phyloP scores from a whole-genome alignment of 2,113 vertebrate species.

The Edolisoma coerulescens region DNA sequence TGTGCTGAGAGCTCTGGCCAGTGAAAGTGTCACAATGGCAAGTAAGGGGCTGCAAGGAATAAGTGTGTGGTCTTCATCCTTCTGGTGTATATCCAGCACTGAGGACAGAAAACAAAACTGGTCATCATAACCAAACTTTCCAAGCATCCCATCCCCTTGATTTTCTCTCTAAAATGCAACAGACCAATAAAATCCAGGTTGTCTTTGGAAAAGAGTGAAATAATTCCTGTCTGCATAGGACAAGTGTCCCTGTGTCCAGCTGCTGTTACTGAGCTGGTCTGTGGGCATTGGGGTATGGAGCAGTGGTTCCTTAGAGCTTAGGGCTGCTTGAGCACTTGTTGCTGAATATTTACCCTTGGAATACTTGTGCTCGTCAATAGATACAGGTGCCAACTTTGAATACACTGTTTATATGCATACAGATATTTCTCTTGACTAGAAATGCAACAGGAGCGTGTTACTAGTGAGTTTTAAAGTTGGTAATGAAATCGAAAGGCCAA shows the following conservation, averaged over 20 bases:
- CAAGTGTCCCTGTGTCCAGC: not conserved
- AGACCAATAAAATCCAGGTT: not conserved
- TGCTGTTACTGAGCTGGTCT: not conserved
- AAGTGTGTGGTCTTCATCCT: not conserved
- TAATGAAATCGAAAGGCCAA: not conserved
- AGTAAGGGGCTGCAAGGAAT: not conserved
- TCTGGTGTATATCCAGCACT: not conserved
- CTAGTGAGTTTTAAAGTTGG: not conserved
- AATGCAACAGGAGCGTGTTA: fast-evolving
- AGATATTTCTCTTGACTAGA: not conserved
- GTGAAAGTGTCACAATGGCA: not conserved
- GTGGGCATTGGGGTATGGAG: not conserved
- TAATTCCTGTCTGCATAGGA: not conserved
- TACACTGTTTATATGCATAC: fast-evolving
- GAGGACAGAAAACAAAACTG: not conserved
- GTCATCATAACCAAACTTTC: not conserved
- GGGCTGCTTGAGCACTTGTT: not conserved
- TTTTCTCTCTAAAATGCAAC: not conserved
- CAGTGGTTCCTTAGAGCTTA: not conserved
- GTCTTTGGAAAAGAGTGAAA: not conserved
- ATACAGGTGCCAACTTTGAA: fast-evolving
- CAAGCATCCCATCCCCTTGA: not conserved
- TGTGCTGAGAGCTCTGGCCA: not conserved
- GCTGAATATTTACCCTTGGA: not conserved
- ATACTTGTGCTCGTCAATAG: not conserved